Percentiles rank a stretch among this genome's conserved stretches.
These are phyloP conservation scores for Drosophila fungiperda DNA, from an alignment of 2,888 invertebrate species.

Conservation along the genomic window DNA sequence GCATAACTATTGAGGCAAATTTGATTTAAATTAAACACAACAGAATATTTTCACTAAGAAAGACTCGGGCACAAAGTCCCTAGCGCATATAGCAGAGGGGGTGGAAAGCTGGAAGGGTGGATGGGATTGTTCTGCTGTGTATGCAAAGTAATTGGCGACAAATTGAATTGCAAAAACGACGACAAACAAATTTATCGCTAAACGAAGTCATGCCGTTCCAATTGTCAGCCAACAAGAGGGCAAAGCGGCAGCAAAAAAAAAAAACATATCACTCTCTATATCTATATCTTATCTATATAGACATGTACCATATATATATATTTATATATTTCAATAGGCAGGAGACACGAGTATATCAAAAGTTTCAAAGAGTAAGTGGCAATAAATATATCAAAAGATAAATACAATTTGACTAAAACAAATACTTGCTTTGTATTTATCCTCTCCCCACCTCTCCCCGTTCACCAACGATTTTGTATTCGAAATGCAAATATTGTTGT, in stretches of 20 bases:
- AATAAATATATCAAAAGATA: constrained; percentile 49
- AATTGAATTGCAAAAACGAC: constrained; percentile 72
- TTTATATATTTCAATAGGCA: constrained; percentile 1
- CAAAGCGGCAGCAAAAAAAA: constrained; percentile 26
- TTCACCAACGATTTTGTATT: background rate
- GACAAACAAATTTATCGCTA: constrained; percentile 70
- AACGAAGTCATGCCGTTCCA: constrained; percentile 83
- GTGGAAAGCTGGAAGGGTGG: background rate
- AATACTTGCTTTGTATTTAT: constrained; percentile 24
- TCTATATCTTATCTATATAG: constrained; percentile 34
- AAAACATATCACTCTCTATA: constrained; percentile 20
- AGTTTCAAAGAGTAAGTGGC: constrained; percentile 43
- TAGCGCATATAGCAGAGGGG: background rate
- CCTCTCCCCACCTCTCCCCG: no score
- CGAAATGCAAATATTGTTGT: constrained; percentile 51
- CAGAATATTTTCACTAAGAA: constrained; percentile 37
- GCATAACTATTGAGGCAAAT: constrained; percentile 65
- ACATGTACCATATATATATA: constrained; percentile 1
- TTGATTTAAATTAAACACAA: constrained; percentile 68
- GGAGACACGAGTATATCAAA: constrained; percentile 10
- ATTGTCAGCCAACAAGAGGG: constrained; percentile 65
- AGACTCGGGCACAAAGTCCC: constrained; percentile 50
- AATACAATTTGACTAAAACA: constrained; percentile 38
- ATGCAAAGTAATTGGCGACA: constrained; percentile 78
- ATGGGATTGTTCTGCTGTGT: constrained; percentile 34